These are phyloP conservation scores for Cassiopea xamachana DNA, from an alignment of 30 jellyfish, hydroid and myxozoan species.

Conservation along the genomic window DNA sequence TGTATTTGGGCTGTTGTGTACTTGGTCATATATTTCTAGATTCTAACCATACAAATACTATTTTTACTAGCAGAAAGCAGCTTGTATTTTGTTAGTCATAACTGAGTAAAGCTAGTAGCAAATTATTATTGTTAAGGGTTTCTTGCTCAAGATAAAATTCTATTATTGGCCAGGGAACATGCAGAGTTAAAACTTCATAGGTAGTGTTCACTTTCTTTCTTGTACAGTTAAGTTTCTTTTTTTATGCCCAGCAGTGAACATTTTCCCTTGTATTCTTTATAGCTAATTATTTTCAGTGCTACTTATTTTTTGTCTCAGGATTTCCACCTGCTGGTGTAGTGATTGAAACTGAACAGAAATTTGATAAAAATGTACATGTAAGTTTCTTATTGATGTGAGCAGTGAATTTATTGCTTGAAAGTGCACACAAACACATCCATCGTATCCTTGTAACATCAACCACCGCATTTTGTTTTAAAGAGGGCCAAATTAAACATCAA, in stretches of 20 bases:
- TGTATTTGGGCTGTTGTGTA: too few species aligned
- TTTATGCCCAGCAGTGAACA: background rate
- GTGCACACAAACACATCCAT: background rate
- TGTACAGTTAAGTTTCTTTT: background rate
- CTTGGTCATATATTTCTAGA: background rate
- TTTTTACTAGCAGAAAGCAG: background rate
- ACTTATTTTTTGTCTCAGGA: slow-evolving; percentile 3
- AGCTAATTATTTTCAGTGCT: background rate
- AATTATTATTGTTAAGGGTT: background rate
- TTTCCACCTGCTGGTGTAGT: slow-evolving; percentile 85
- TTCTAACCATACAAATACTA: background rate
- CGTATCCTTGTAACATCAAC: background rate
- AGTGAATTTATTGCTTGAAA: background rate
- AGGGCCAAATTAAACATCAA: background rate
- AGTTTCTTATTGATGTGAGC: background rate
- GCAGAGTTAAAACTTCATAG: background rate
- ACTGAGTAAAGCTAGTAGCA: background rate
- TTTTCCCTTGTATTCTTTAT: background rate
- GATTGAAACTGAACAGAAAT: slow-evolving; percentile 36
- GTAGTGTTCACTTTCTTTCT: background rate
- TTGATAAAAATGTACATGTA: slow-evolving; percentile 26
- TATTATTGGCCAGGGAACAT: background rate
- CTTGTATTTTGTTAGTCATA: background rate
- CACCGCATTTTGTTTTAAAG: background rate
- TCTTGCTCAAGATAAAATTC: background rate